Evolutionary conservation across 1,140 invertebrate genomes (phyloP), one percentile per base, ranked within the genome.

Genomic region (Camponotus floridanus): DNA sequence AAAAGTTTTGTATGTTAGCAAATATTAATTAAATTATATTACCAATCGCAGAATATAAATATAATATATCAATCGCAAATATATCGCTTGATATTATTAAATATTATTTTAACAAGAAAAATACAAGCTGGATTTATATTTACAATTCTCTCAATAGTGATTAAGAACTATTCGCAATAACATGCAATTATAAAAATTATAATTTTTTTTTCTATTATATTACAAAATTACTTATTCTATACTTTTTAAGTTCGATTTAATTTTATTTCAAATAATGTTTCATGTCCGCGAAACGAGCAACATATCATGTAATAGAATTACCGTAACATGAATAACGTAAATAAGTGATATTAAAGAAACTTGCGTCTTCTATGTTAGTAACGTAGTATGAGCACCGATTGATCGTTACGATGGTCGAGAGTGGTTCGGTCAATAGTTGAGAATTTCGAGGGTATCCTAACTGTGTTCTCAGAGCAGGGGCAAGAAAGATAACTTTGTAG

Each of bases 401-500:
- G 88, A 90, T 90, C 89, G 88, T 83, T 83, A 84, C 89, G 86
- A 88, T 86, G 86, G 89, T 90, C 86, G 86, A 76, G 92, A 93
- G 92, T 90, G 92, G 86, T 92, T 93, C 89, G 92, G 92, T 94
- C 93, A 93, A 94, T 94, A 94, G 91, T 92, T 92, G 90, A 83
- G 86, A 92, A 93, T 93, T 93, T 91, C 91, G 91, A 90, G 87
- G 89, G 92, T 91, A 92, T 92, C 92, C 92, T 89, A 92, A 93
- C 90, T 86, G 84, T 87, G 88, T 90, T 89, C 48, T 18, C 86
- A 89, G 92, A 90, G 92, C 91, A 94, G 91, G 91, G 91, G 93
- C 94, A 95, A 95, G 95, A 95, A 95, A 95, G 94, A 95, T 95
- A 95, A 95, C 94, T 95, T 95, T 90, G 91, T 93, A 92, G 93